phyloP scores from a whole-genome alignment of 2,113 vertebrate genomes.

The Sphyrna mokarran region DNA sequence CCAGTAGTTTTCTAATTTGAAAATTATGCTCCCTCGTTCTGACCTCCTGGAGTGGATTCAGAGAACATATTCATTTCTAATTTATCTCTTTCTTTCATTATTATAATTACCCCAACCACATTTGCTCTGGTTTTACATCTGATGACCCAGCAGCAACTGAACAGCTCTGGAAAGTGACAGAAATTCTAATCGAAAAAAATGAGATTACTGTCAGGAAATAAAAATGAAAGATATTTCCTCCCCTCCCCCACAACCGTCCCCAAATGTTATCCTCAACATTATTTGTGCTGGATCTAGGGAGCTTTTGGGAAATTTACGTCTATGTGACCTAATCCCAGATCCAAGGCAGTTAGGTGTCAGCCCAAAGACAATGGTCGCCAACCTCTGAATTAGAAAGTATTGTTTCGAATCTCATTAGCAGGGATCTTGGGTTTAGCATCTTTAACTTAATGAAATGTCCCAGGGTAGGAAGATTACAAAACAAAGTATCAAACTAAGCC shows the following conservation, averaged over 20 bases:
- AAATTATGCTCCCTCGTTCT: background rate
- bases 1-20: conserved; percentile 15
- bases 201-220: background rate
- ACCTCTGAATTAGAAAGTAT: background rate
- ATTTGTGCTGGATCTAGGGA: background rate
- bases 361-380: no score
- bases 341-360: background rate
- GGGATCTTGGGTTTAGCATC: no score
- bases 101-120: background rate
- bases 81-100: conserved; percentile 29
- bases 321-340: background rate
- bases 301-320: background rate
- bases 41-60: conserved; percentile 5
- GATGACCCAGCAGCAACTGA: background rate
- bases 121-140: background rate
- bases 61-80: conserved; percentile 11
- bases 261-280: background rate
- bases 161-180: background rate
- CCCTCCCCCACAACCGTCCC: no score
- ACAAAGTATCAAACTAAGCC: no score
- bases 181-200: background rate
- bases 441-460: no score
- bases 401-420: background rate
- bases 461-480: no score
- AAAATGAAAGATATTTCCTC: background rate